phyloP scores from a whole-genome alignment of 2,113 vertebrate species.

The Gymnocephalus cernua region DNA sequence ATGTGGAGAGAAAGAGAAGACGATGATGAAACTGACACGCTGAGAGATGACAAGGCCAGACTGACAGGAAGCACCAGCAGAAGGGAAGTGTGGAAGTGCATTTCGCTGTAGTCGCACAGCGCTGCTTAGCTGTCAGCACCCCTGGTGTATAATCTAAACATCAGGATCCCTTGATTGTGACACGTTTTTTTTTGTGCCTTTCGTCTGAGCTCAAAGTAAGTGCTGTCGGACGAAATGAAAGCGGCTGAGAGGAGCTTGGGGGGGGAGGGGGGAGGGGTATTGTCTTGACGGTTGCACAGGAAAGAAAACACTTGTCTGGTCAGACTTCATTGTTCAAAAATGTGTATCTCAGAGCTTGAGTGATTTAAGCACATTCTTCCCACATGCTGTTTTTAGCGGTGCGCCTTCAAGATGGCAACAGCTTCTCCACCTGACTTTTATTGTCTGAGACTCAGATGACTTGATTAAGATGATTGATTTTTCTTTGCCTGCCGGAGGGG shows the following conservation, averaged over 20 bases:
- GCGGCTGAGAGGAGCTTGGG: slow-evolving; percentile 15
- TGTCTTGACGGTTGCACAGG: slow-evolving; percentile 17
- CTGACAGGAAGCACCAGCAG: slow-evolving; percentile 59
- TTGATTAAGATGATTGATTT: slow-evolving; percentile 21
- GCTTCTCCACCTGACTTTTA: slow-evolving; percentile 49
- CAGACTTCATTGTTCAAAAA: slow-evolving; percentile 48
- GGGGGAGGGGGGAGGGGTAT: too few relatives aligned
- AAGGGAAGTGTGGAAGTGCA: slow-evolving; percentile 48
- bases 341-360: slow-evolving; percentile 42
- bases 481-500: slow-evolving; percentile 25
- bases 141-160: slow-evolving; percentile 66
- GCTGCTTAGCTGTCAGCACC: slow-evolving; percentile 62
- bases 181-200: slow-evolving; percentile 37
- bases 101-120: slow-evolving; percentile 33
- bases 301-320: slow-evolving; percentile 63
- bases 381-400: slow-evolving; percentile 49
- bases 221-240: slow-evolving; percentile 67
- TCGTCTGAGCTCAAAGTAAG: slow-evolving; percentile 57
- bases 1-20: slow-evolving; percentile 48
- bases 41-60: slow-evolving; percentile 53
- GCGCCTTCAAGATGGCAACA: slow-evolving; percentile 38
- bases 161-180: slow-evolving; percentile 63
- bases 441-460: slow-evolving; percentile 24
- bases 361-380: slow-evolving; percentile 58
- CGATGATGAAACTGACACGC: slow-evolving; percentile 42